Evolutionary conservation across 2,113 vertebrate genomes (phyloP).

Genomic region (Rhabdomys dilectus): DNA sequence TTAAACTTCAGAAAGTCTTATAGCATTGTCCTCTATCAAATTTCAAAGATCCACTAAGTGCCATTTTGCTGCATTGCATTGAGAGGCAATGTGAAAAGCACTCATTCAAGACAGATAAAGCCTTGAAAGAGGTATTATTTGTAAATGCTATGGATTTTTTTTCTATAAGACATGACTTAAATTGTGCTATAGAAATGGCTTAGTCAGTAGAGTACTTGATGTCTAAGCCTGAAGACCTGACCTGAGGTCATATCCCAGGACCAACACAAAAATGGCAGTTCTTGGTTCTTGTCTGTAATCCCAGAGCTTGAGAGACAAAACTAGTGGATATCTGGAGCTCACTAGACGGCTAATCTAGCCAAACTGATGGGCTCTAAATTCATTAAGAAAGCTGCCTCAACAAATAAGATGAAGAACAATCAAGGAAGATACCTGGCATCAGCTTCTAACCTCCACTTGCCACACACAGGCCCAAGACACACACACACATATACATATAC

Average conservation of each 20-base stretch:
- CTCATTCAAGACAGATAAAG: constrained; percentile 78
- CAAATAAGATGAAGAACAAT: neutral
- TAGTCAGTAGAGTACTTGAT: neutral
- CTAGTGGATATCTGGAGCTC: neutral
- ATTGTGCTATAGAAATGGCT: no score
- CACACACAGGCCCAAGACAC: neutral
- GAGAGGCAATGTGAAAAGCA: constrained; percentile 69
- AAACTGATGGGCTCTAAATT: neutral
- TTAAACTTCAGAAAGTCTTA: constrained; percentile 81
- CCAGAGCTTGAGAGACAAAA: no score
- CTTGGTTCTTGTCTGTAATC: neutral
- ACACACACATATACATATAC: neutral
- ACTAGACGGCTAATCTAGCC: no score
- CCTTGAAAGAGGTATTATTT: neutral
- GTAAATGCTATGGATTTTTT: neutral
- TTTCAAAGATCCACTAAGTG: constrained; percentile 77
- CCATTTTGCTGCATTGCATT: constrained; percentile 72
- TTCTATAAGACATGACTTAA: neutral
- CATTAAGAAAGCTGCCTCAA: neutral
- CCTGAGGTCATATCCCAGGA: neutral
- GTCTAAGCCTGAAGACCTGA: neutral
- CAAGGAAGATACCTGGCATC: neutral
- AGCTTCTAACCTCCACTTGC: neutral
- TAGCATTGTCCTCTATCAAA: constrained; percentile 54
- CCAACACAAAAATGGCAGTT: no score